Evolutionary conservation across 1,140 invertebrate genomes (phyloP).

Genomic region (Drosophila ercepeae): DNA sequence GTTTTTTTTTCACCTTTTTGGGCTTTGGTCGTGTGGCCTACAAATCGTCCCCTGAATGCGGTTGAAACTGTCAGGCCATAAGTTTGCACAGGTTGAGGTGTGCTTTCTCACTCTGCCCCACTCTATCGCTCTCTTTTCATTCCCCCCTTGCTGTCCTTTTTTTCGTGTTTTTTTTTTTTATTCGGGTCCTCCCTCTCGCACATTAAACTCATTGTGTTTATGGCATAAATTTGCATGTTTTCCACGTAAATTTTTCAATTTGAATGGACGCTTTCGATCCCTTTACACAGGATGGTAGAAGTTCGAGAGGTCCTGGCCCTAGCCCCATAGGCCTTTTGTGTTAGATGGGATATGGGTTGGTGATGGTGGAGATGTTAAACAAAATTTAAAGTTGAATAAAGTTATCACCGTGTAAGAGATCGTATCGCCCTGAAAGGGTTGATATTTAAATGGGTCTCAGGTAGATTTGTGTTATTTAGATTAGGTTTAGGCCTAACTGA

Average conservation of each 20-base stretch:
- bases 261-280: constrained; percentile 66
- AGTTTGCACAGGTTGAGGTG: constrained; percentile 58
- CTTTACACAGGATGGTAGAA: constrained; percentile 4
- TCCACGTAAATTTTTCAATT: constrained; percentile 81
- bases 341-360: constrained; percentile 48
- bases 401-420: constrained; percentile 34
- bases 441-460: constrained; percentile 9
- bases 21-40: constrained; percentile 51
- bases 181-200: constrained; percentile 38
- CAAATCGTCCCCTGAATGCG: constrained; percentile 75
- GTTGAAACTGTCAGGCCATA: constrained; percentile 61
- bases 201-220: constrained; percentile 82
- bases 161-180: constrained; percentile 6
- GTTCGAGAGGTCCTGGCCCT: constrained; percentile 12
- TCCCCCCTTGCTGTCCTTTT: constrained; percentile 3
- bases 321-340: constrained; percentile 34
- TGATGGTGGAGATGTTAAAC: constrained; percentile 42
- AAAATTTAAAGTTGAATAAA: constrained; percentile 53
- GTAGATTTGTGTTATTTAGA: background rate
- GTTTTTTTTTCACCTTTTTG: constrained; percentile 14
- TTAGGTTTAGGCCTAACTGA: background rate
- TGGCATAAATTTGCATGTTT: constrained; percentile 82
- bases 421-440: constrained; percentile 32
- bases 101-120: constrained; percentile 4
- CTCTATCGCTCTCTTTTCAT: constrained; percentile 5